phyloP scores from a whole-genome alignment of 2,797 vertebrate genomes.

The Thamnophis elegans region DNA sequence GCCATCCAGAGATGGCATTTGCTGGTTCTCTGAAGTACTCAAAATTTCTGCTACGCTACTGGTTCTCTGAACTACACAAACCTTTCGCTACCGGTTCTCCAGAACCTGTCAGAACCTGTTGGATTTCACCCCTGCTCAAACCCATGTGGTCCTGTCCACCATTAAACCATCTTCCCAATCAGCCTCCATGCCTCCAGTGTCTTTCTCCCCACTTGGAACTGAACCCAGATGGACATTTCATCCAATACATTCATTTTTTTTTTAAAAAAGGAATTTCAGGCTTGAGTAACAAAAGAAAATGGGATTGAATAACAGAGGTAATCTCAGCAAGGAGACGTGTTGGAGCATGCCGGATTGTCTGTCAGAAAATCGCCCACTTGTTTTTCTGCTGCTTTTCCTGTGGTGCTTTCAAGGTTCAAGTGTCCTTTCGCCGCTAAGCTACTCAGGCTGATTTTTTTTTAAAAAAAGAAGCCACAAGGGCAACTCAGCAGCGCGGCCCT shows the following conservation, averaged over 20 bases:
- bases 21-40: too few species aligned
- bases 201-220: too few species aligned
- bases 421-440: neutral
- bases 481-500: neutral
- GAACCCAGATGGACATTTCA: too few species aligned
- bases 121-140: too few species aligned
- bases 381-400: neutral
- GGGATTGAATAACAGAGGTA: neutral
- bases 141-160: too few species aligned
- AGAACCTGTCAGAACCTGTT: too few species aligned
- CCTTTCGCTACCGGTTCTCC: too few species aligned
- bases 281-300: neutral
- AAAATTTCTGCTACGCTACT: too few species aligned
- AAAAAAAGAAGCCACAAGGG: neutral
- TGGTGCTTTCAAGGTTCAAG: neutral
- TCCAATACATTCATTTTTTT: neutral
- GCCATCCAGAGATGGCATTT: too few species aligned
- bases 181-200: too few species aligned
- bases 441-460: neutral
- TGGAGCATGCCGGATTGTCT: neutral
- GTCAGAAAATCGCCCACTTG: neutral
- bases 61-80: too few species aligned
- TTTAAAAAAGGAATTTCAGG: neutral
- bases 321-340: conserved; percentile 19
- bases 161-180: too few species aligned